Evolutionary conservation across 2,797 vertebrate genomes (phyloP).

Genomic region (Coccyzus lansbergi): DNA sequence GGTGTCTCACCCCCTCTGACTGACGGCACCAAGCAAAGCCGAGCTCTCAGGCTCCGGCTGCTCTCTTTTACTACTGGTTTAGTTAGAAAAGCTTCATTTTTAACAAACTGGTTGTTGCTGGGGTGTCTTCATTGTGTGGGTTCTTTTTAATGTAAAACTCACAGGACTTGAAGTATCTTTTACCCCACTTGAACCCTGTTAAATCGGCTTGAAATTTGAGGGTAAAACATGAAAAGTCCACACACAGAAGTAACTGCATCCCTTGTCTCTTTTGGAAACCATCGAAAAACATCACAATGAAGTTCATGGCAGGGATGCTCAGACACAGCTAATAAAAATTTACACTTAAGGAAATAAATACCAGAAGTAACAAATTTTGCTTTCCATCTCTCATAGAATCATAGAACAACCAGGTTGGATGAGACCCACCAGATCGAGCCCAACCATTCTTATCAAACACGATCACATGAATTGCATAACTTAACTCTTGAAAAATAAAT

Average conservation of each 20-base stretch:
- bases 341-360: not conserved
- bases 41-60: not conserved
- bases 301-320: not conserved
- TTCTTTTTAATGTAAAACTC: not conserved
- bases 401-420: too few relatives aligned
- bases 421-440: too few relatives aligned
- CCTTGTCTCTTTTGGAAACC: not conserved
- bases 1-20: too few relatives aligned
- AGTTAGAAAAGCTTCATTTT: not conserved
- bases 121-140: rapidly evolving
- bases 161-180: not conserved
- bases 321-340: not conserved
- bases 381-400: too few relatives aligned
- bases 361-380: not conserved
- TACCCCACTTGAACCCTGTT: not conserved
- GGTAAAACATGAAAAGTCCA: not conserved
- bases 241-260: not conserved
- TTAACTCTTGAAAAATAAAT: not conserved
- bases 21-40: not conserved
- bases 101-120: not conserved
- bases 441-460: too few relatives aligned
- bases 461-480: not conserved
- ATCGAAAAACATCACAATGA: not conserved
- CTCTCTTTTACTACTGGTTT: not conserved
- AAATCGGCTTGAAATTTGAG: not conserved